Evolutionary conservation across 92 coral and sea anemone species (phyloP), one percentile per base, ranked within the genome.

Genomic region (Zoanthus solanderi): DNA sequence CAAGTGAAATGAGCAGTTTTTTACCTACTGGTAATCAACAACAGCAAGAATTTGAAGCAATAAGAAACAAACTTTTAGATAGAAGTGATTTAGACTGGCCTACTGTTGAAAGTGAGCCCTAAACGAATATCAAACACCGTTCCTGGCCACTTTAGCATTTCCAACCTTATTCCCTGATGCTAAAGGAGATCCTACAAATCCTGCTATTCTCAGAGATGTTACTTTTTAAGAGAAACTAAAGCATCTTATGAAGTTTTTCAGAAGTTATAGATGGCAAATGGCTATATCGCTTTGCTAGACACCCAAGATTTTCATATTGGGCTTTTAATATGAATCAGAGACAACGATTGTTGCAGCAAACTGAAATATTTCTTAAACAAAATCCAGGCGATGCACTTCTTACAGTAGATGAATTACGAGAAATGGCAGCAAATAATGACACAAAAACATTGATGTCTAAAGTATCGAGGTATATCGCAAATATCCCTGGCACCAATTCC

Each of bases 141-240:
- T 72, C 79, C 74, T 90, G 50, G 87, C 90, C 9, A 87, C 90
- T n/a, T 29, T 87, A 47, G 90, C 90, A 63, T 87, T 87, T 71
- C 92, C 90, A 13, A 90, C 92, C 18, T 87, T 90, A 63, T 90
- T 90, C 76, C 92, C 92, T 6, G 92, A 89, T 84, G 84, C 78
- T 58, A 89, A 89, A 57, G 92, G 92, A 74, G 92, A 89, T 75
- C 92, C 92, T 58, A 89, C 89, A 37, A 89, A 86, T 69, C 73
- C 69, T 50, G 69, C 74, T 31, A 66, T 87, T 29, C 17, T 29
- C 44, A 87, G 85, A 87, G 90, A 87, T 65, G 76, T 87, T 56
- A 46, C 85, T 48, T 53, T 87, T 71, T 45, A 23, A 14, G 84
- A 79, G 56, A 16, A 75, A 29, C 29, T 89, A 8, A 87, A 84